Base-by-base conservation (phyloP, 2,113 vertebrate genomes). In the Pungitius pungitius region DNA sequence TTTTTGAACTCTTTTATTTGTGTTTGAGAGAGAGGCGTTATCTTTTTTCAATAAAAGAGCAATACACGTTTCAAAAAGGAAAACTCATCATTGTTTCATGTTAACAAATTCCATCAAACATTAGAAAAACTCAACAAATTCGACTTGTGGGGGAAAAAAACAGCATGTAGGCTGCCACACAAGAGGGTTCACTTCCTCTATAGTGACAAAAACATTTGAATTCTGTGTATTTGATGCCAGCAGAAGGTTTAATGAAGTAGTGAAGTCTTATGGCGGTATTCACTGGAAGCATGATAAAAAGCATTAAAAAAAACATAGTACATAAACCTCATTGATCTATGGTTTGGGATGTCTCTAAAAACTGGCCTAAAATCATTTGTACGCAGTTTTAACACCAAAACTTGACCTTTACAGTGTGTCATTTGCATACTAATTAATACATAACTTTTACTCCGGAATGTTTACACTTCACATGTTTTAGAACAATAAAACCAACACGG, bases 1-100 rank as follows among this genome's bases (percentile, higher is more conserved):
- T 6, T 59, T 55, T 42, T 77, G 45, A 77, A 63, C 37, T 18
- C 6, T 71, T 83, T 68, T 75, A 73, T 76, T 80, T 61, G n/a
- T 76, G 66, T 45, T 55, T 13, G 33, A 71, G 26, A 43, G 51
- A 70, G 42, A 75, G 37, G 11, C 69, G 37, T 51, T 39, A 8
- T 73, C 60, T 42, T 13, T 20, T 6, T 55, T 22, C 30, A 52
- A 52, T 33, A 30, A 58, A 24, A 70, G 47, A 62, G 43, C 9
- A 27, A 30, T 15, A 33, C n/a, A n/a, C 54, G 15, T 49, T 57
- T 60, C 26, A 42, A 24, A 47, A 61, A 73, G 7, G 30, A 67
- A 49, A 40, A 26, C 13, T 52, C 12, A 80, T 18, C 45, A 58
- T 43, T 22, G 6, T 60, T 72, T 78, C 60, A 30, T 61, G 22